phyloP scores from a whole-genome alignment of 2,113 vertebrate genomes.

The Calyptommatus sinebrachiatus region DNA sequence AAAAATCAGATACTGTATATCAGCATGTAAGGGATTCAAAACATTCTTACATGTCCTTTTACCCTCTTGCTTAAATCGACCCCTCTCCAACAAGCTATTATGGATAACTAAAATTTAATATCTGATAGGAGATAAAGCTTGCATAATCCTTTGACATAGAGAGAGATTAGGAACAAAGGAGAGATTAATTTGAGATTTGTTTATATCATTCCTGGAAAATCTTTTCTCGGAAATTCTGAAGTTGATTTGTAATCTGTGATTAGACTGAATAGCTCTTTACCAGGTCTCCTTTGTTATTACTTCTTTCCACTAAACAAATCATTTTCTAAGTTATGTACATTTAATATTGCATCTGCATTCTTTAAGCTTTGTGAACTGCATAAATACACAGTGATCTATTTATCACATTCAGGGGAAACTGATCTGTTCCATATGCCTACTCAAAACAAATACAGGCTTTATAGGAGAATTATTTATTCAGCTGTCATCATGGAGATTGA shows the following conservation, averaged over 20 bases:
- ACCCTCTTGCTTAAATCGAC: slow-evolving; percentile 1
- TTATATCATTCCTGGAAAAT: slow-evolving; percentile 76
- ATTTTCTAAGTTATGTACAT: slow-evolving; percentile 5
- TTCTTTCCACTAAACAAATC: slow-evolving; percentile 31
- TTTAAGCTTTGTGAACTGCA: not conserved
- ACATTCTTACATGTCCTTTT: not conserved
- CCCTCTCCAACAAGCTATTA: slow-evolving; percentile 28
- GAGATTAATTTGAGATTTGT: slow-evolving; percentile 86
- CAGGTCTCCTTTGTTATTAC: slow-evolving; percentile 16
- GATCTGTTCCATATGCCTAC: not conserved
- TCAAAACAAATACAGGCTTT: not conserved
- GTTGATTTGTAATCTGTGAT: slow-evolving; percentile 58
- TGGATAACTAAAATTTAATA: slow-evolving; percentile 73
- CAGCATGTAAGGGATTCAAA: slow-evolving; percentile 7
- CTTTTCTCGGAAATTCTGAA: slow-evolving; percentile 73
- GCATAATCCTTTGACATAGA: slow-evolving; percentile 81
- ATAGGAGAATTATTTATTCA: not conserved
- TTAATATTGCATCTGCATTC: slow-evolving; percentile 20
- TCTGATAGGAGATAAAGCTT: slow-evolving; percentile 75
- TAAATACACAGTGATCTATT: not conserved
- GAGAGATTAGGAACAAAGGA: slow-evolving; percentile 79
- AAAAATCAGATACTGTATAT: slow-evolving; percentile 25
- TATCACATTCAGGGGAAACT: not conserved
- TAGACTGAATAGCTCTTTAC: slow-evolving; percentile 48
- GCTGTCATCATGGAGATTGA: not conserved